These are phyloP conservation scores for Eustalomyia histrio DNA, from an alignment of 2,888 invertebrate species.

Conservation along the genomic window DNA sequence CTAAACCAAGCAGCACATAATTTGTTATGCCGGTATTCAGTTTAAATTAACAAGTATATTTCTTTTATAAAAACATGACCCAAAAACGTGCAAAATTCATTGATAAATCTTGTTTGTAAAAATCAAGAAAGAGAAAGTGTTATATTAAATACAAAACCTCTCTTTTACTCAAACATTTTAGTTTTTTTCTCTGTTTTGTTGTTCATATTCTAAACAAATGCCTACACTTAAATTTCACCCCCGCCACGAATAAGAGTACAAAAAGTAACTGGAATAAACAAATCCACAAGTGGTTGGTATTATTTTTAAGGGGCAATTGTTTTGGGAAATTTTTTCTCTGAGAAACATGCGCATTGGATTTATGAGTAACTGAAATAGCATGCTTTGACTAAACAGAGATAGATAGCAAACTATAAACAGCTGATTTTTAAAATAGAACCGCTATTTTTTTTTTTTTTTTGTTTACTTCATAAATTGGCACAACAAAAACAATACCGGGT, in stretches of 20 bases:
- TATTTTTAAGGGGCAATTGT: constrained; percentile 73
- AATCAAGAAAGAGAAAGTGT: constrained; percentile 9
- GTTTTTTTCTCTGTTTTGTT: constrained; percentile 20
- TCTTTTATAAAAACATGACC: constrained; percentile 54
- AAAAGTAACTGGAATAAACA: constrained; percentile 38
- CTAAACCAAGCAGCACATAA: background rate
- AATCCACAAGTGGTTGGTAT: constrained; percentile 65
- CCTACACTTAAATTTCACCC: background rate
- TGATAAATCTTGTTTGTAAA: constrained; percentile 35
- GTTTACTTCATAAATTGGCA: constrained; percentile 66
- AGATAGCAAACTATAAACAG: constrained; percentile 61
- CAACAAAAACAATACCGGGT: constrained; percentile 62
- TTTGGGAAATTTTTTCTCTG: constrained; percentile 74
- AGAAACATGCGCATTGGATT: constrained; percentile 67
- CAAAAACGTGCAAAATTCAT: constrained; percentile 63
- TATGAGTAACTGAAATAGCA: constrained; percentile 40
- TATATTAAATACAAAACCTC: background rate
- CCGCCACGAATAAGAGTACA: background rate
- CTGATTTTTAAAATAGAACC: constrained; percentile 48
- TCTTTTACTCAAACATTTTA: background rate
- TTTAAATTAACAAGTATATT: constrained; percentile 11
- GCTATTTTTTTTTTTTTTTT: constrained; percentile 48
- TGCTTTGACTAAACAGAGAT: constrained; percentile 39
- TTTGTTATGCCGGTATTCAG: constrained; percentile 23
- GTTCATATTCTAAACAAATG: constrained; percentile 62